These are phyloP conservation scores for Dreissena rostriformis DNA, from an alignment of 1,140 invertebrate genomes.

Conservation along the genomic window DNA sequence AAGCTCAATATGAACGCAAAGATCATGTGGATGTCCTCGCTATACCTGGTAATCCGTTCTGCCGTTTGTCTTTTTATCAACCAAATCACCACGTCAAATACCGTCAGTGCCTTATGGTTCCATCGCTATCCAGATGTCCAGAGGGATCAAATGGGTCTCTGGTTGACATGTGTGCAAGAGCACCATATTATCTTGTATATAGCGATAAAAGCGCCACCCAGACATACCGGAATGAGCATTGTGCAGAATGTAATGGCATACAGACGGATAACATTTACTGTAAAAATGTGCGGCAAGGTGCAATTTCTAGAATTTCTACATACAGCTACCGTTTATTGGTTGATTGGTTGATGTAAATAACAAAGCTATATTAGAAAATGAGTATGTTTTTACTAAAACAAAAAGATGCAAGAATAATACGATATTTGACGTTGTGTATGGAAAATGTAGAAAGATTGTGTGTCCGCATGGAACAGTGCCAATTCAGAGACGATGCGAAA, in stretches of 20 bases:
- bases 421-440: constrained; percentile 62
- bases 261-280: background rate
- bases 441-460: constrained; percentile 43
- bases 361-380: background rate
- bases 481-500: constrained; percentile 26
- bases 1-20: background rate
- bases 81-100: background rate
- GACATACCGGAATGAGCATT: background rate
- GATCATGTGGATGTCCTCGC: background rate
- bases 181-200: background rate
- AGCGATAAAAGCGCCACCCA: background rate
- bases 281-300: too few relatives aligned
- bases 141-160: background rate
- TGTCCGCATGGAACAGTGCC: constrained; percentile 38
- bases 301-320: too few relatives aligned
- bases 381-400: background rate
- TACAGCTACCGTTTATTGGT: constrained; percentile 64
- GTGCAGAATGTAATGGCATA: constrained; percentile 1
- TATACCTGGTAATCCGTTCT: background rate
- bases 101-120: background rate
- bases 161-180: background rate
- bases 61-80: background rate
- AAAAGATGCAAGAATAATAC: constrained; percentile 45
- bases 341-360: constrained; percentile 62
- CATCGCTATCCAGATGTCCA: background rate